phyloP scores from a whole-genome alignment of 2,797 vertebrate species.

The Rhincodon typus region DNA sequence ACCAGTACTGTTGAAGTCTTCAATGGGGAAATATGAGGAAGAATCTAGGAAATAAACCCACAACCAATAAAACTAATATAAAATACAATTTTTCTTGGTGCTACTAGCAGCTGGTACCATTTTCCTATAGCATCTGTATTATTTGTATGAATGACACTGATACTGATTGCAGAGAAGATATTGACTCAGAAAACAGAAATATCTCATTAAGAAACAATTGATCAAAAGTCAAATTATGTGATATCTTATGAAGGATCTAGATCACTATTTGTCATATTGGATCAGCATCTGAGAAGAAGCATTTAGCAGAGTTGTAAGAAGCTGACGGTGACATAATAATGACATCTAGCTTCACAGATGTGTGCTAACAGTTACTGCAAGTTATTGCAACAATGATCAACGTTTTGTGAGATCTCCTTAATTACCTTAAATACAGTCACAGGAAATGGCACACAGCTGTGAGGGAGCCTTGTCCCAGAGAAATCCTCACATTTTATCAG shows the following conservation, averaged over 20 bases:
- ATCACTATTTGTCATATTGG: not conserved
- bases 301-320: constrained; percentile 27
- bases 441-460: constrained; percentile 49
- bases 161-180: not conserved
- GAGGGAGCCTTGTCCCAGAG: constrained; percentile 46
- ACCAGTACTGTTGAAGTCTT: not conserved
- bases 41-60: not conserved
- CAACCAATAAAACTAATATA: not conserved
- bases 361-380: constrained; percentile 30
- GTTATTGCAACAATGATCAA: constrained; percentile 44
- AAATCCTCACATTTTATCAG: constrained; percentile 51
- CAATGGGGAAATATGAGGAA: not conserved
- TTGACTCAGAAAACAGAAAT: not conserved
- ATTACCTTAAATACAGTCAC: constrained; percentile 50
- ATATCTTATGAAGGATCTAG: constrained; percentile 2
- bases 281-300: not conserved
- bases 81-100: not conserved
- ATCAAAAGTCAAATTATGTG: constrained; percentile 35
- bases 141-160: constrained; percentile 3
- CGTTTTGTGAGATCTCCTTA: constrained; percentile 46
- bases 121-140: not conserved
- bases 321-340: constrained; percentile 37
- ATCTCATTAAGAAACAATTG: constrained; percentile 31
- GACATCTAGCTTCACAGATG: constrained; percentile 39
- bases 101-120: not conserved